Evolutionary conservation across 2,113 vertebrate genomes (phyloP), one percentile per base, ranked within the genome.

Genomic region (Proteles cristata): DNA sequence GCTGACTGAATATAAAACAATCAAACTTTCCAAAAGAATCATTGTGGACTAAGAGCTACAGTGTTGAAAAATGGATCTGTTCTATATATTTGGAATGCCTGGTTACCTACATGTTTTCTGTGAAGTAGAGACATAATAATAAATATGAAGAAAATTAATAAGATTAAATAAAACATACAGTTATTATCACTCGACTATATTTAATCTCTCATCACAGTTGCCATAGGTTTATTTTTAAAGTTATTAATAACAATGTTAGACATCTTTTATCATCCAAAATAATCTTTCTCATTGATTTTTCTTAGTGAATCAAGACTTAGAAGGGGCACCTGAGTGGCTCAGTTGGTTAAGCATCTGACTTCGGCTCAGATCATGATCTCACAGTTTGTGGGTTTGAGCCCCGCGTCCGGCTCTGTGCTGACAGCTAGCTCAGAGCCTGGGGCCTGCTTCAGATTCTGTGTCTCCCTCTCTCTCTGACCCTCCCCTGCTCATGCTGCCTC

Each of bases 271-370:
- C 63, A 81, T n/a, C 45, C 11, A 71, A 94, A 94, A 89, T 11
- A 97, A 17, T 88, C 48, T 80, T 94, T 55, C 21, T 50, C n/a
- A 92, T 50, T 96, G 92, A 88, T 74, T 96, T 93, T 96, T 83
- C 53, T 94, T 31, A 84, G 11, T 94, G 55, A 93, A 68, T 93
- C 21, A 91, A 96, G 43, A 88, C 17, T 88, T 53, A 95, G 88
- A 89, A 90, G 39, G 39, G 39, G 39, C 39, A 39, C 39, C 39
- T 39, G 39, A 4, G 39, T 39, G 39, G 39, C 39, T 39, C 39
- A 39, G 39, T 39, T 39, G 39, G 39, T 39, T 39, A 39, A 39
- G 39, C 39, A 39, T 39, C 39, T 39, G 39, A 39, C 39, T 39
- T 39, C 39, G 39, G 39, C 39, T 39, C 39, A 39, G 39, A 39